Evolutionary conservation across 2,113 vertebrate species (phyloP), one percentile per base, ranked within the genome.

Genomic region (Pogonocichla stellata): DNA sequence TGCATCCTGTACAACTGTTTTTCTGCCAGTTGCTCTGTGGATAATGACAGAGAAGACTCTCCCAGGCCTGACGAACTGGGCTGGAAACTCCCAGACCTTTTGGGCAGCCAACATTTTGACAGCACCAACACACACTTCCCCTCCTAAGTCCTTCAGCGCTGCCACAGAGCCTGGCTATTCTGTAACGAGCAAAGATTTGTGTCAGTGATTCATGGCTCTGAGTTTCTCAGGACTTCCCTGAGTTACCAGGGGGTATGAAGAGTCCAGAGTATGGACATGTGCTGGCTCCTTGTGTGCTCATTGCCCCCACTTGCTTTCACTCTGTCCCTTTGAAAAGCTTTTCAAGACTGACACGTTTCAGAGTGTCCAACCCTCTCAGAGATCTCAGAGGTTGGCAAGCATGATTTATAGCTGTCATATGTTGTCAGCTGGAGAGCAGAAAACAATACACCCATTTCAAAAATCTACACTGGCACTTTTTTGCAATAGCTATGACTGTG

Each of bases 131-230:
- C 0, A 0, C 31, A 24, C 22, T 17, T 50, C 31, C 13, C 6
- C 4, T 24, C 58, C 45, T 43, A 25, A 38, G 6, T 25, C 48
- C 4, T 1, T 14, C 47, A 51, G 43, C 0, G 0, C 23, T 16
- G 5, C 50, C 3, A 1, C 28, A 58, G 48, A 42, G 19, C 18
- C 38, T 14, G 19, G 19, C 29, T 57, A 28, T n/a, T 43, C 8
- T 80, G 24, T 48, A 29, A 26, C 9, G 14, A 61, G 62, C 31
- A 72, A 20, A 0, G 1, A 48, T 62, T 47, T 0, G 0, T 40
- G 17, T 40, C 66, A 33, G 14, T 29, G 50, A 51, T 62, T 74
- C 34, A 23, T 0, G 1, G 12, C 53, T 54, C 5, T 14, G 43
- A 19, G 14, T 47, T 86, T 2, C 0, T 58, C 47, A 67, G 48